Evolutionary conservation across 2,797 vertebrate species (phyloP), one percentile per base, ranked within the genome.

Genomic region (Chelonia mydas): DNA sequence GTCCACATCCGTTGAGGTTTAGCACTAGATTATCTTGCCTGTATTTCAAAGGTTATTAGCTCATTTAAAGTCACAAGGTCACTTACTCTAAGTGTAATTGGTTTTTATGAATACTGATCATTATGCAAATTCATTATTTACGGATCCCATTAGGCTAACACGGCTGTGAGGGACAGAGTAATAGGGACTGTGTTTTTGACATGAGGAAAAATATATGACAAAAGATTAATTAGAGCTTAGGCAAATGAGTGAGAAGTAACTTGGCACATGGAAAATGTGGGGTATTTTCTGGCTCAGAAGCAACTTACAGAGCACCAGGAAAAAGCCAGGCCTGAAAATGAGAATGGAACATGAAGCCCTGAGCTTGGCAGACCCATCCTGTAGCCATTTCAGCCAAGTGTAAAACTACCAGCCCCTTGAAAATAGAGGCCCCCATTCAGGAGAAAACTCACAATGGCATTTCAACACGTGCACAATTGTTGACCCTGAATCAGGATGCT

Each of bases 101-200:
- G 74, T 54, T 97, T 96, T 95, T 96, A 95, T 86, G 96, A 97
- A 90, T 86, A 90, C 95, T 61, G 27, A 51, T 98, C 89, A 57
- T 97, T 96, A 97, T 96, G 93, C 82, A 97, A 97, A 97, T 96
- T 57, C 10, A 88, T 97, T 98, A 95, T 97, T 97, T 98, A 92
- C 94, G 96, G 96, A 81, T 2, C 49, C 61, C 3, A 31, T 96
- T 97, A 94, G 80, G 86, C 83, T 90, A 59, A 93, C 94, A 89
- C 65, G 84, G 82, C 84, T 95, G 82, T 27, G 89, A 83, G 84
- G 88, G 89, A 83, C 90, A 83, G 88, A 74, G 55, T 31, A 92
- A 95, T 57, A 83, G 79, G 33, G 88, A 76, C 53, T 9, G 6
- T 16, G 87, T 37, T 92, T 96, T 86, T 25, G 33, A 57, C 91